Evolutionary conservation across 1,140 invertebrate species (phyloP).

Genomic region (Nasonia longicornis): DNA sequence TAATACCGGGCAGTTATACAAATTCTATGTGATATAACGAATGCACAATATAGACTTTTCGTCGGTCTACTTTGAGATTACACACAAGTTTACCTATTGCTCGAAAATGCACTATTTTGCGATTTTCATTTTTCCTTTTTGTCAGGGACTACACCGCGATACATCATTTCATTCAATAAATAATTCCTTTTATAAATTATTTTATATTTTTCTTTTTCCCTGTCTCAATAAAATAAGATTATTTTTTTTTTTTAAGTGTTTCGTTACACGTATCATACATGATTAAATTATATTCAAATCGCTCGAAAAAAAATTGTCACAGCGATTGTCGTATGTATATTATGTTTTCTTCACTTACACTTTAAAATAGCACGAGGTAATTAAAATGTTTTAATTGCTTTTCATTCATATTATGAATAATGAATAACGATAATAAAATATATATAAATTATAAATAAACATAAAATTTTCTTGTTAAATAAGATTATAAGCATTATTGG

Average conservation of each 20-base stretch:
- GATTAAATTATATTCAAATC: constrained; percentile 28
- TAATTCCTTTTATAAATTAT: constrained; percentile 22
- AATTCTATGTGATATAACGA: constrained; percentile 25
- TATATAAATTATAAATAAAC: constrained; percentile 42
- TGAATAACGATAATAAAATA: constrained; percentile 36
- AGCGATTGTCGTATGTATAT: constrained; percentile 37
- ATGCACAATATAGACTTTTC: constrained; percentile 6
- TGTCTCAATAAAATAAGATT: constrained; percentile 9
- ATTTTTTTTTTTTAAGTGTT: not conserved
- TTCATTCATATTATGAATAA: constrained; percentile 15
- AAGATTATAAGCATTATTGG: constrained; percentile 43
- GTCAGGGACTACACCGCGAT: not conserved
- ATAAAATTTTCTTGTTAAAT: constrained; percentile 41
- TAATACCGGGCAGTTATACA: constrained; percentile 33
- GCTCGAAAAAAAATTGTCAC: constrained; percentile 43
- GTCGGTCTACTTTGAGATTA: constrained; percentile 8
- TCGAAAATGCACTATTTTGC: constrained; percentile 24
- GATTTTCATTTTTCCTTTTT: not conserved
- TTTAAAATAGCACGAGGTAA: constrained; percentile 26
- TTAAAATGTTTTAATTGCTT: constrained; percentile 32
- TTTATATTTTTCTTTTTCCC: constrained; percentile 4
- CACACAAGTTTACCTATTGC: constrained; percentile 17
- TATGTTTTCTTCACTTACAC: constrained; percentile 17
- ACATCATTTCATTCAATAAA: constrained; percentile 17
- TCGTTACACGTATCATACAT: not conserved